phyloP scores from a whole-genome alignment of 2,888 invertebrate species.

The Lamproptera curius region DNA sequence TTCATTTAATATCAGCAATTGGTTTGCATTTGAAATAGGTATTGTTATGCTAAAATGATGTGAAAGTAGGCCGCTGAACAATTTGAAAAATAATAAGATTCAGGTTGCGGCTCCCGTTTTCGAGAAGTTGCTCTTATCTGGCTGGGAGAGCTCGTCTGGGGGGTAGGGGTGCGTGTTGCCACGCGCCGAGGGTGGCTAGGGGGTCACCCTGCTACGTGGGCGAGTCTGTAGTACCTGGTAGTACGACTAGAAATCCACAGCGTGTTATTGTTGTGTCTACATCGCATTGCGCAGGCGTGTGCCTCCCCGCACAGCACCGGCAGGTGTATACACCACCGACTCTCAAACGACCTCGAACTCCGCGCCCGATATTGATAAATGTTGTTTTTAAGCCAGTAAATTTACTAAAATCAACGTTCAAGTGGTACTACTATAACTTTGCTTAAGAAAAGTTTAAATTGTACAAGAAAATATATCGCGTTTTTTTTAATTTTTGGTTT shows the following conservation, averaged over 20 bases:
- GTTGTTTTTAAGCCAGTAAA: constrained; percentile 14
- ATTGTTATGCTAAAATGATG: constrained; percentile 3
- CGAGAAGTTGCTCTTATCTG: constrained; percentile 40
- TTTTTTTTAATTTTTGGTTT: too few species aligned
- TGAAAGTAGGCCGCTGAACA: constrained; percentile 15
- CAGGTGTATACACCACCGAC: constrained; percentile 35
- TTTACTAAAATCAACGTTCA: background rate
- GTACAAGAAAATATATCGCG: too few species aligned
- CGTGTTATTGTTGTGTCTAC: constrained; percentile 72
- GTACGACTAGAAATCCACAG: constrained; percentile 59
- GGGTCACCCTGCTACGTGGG: constrained; percentile 58
- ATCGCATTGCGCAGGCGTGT: constrained; percentile 63
- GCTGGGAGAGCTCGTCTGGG: constrained; percentile 23
- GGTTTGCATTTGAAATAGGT: constrained; percentile 7
- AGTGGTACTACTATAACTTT: too few species aligned
- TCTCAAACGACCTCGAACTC: constrained; percentile 58
- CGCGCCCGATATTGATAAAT: constrained; percentile 35
- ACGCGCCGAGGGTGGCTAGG: constrained; percentile 31
- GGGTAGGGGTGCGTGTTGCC: constrained; percentile 54
- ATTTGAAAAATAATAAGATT: constrained; percentile 22
- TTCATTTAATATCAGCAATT: constrained; percentile 2
- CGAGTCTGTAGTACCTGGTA: constrained; percentile 77
- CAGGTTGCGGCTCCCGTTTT: constrained; percentile 35
- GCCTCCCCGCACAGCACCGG: constrained; percentile 31
- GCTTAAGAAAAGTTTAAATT: too few species aligned